Conservation (phyloP, 2,113 vertebrate species). For the human (Homo sapiens) region GRCh38 chr2:15574501-15575000, state of each 20-base stretch:
- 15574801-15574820: not conserved
- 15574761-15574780: not conserved
- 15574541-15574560: not conserved
- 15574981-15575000: too few species aligned
- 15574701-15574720: too few species aligned
- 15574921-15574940: not conserved
- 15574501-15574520: not conserved
- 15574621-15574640: not conserved
- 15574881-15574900: not conserved
- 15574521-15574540: not conserved
- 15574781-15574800: not conserved
- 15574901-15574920: not conserved
- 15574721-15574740: not conserved
- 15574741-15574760: not conserved
- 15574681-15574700: not conserved
- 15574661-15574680: too few species aligned
- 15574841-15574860: not conserved
- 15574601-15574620: not conserved
- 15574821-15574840: not conserved
- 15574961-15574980: not conserved
- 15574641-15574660: too few species aligned
- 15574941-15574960: not conserved
- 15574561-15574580: not conserved
- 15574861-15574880: not conserved
- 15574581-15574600: not conserved